Base-by-base conservation (phyloP, 2,113 vertebrate genomes). In the Myrmecobius fasciatus region DNA sequence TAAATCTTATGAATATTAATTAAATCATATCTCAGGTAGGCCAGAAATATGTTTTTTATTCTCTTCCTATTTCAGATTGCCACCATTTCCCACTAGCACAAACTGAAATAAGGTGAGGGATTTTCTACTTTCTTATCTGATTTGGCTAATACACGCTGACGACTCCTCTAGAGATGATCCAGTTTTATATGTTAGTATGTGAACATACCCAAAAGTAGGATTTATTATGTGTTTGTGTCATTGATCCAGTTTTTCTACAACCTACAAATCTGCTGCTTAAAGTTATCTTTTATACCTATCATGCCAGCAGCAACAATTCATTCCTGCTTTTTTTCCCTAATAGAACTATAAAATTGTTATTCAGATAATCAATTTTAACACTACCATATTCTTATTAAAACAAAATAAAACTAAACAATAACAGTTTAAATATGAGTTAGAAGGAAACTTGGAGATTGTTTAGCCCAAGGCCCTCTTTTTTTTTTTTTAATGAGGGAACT, bases 31-130 rank as follows among this genome's bases (percentile, higher is more conserved):
- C 46, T 46, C 20, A 97, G 56, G 46, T 31, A 9, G 5, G 51
- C 26, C 43, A 53, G 93, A 97, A 95, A 94, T 53, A 54, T 56
- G 56, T 96, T 96, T 11, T 24, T 10, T 75, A 22, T 24, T 8
- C 2, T 22, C 11, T 24, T 14, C 67, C 91, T 91, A 60, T 93
- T 67, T 51, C 90, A 53, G 36, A 47, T 43, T 67, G 36, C 56
- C 91, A 47, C 1, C 92, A 92, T n/a, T 52, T 28, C 47, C 53
- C 1, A 31, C 48, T 2, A 1, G 90, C 90, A 90, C 90, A 94
- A 91, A 95, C 96, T 95, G 48, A 95, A 93, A 93, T 94, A 93
- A 94, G 96, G 96, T 17, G 89, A 89, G 89, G 88, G 93, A 49
- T 47, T 90, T 94, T 95, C 92, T 93, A 83, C 51, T 89, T 92